Evolutionary conservation across 2,888 invertebrate species (phyloP).

Genomic region (Plebejus anna): DNA sequence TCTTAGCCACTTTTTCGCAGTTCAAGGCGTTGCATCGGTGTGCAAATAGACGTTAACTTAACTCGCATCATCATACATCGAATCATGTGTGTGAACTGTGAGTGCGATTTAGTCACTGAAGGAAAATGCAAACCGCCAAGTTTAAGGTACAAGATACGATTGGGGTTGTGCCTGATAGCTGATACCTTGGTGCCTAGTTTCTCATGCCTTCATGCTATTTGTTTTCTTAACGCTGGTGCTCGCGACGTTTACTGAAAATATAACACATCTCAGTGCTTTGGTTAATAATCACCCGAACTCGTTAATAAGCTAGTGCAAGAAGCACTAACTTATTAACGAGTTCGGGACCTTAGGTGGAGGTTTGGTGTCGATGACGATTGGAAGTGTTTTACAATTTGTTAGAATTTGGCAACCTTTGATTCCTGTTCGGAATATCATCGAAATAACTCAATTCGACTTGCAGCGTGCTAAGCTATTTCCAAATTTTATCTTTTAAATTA

Average conservation of each 20-base stretch:
- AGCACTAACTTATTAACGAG: background rate
- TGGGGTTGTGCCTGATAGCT: background rate
- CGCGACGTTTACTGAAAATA: no score
- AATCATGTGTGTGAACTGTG: background rate
- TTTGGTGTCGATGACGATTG: background rate
- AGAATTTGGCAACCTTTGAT: background rate
- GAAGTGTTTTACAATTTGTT: background rate
- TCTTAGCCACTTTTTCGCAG: background rate
- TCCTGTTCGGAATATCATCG: no score
- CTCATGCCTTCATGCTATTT: background rate
- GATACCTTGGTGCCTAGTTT: background rate
- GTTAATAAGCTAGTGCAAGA: no score
- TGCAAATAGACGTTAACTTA: background rate
- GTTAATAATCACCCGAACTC: no score
- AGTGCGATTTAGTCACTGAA: background rate
- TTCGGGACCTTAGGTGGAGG: background rate
- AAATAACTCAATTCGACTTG: background rate
- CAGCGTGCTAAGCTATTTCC: background rate
- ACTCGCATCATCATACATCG: background rate
- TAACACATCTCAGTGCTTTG: slow-evolving; percentile 2
- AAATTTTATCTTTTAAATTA: background rate
- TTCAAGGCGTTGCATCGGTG: background rate
- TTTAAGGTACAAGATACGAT: background rate
- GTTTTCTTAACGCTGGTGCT: no score
- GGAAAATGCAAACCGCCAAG: background rate